Evolutionary conservation across 2,797 vertebrate species (phyloP), one percentile per base, ranked within the genome.

Genomic region (Epinephelus malabaricus): DNA sequence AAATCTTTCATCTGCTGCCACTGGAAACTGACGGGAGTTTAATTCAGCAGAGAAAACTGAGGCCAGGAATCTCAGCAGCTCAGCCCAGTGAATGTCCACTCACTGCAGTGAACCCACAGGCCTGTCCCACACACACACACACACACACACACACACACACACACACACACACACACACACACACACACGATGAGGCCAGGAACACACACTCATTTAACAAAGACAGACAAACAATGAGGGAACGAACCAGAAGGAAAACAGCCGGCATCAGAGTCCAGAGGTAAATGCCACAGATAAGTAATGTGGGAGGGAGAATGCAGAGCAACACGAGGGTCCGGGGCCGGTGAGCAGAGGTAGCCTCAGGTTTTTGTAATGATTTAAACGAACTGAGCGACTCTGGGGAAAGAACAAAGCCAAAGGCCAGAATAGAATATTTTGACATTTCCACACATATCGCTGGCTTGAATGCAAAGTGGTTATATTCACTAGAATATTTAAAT

Each of bases 401-500:
- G 83, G 70, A 58, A 54, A 71, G 84, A 86, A 81, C 72, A 81
- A 83, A 88, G 84, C 78, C 83, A 86, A 90, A 88, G 89, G 88
- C 84, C 84, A 81, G 76, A 84, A 71, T 47, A 70, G 79, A 89
- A 85, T 81, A 87, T 88, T 90, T 86, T 90, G 86, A 92, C 90
- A 91, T 93, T 88, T 89, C 72, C 79, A 76, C 86, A 72, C 76
- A 78, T 72, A 78, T 76, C 47, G 7, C 64, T 77, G 51, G 81
- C 73, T 76, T 60, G 68, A 88, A 88, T 85, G 86, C 88, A 90
- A 81, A 84, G 72, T 76, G 70, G 80, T 77, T 72, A 64, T 75
- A 81, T 86, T 89, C 76, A 69, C 58, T 51, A n/a, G 83, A 77
- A 92, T 85, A 90, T 92, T 79, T 83, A 30, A 89, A 86, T 83